Evolutionary conservation across 2,888 invertebrate genomes (phyloP), one percentile per base, ranked within the genome.

Genomic region (Andrena camellia): DNA sequence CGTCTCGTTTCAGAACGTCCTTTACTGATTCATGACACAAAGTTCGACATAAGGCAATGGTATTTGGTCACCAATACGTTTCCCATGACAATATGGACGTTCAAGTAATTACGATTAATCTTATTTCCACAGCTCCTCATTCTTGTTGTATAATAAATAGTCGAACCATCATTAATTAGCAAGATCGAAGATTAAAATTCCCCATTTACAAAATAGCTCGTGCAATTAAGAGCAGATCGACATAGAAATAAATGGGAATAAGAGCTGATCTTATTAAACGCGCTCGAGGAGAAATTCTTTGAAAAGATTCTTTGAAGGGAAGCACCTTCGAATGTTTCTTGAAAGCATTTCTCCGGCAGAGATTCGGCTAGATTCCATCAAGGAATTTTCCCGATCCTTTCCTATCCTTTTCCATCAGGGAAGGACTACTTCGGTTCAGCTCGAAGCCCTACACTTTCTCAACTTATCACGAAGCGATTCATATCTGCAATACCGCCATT

Each of bases 31-130:
- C 96, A 97, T 92, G 96, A 97, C 81, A 98, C 98, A 0, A 98
- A 98, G 94, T 98, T 98, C 92, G 98, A 98, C 92, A 98, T 98
- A 84, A 96, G 98, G 8, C 97, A 98, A 94, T 98, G 98, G 96
- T 98, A 98, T 94, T 94, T 98, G 70, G 96, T 98, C 0, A 97
- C 97, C 57, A 97, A 96, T 87, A 96, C 97, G 88, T 96, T 95
- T 87, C 97, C 97, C 0, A 94, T 98, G 68, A 96, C 97, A 0
- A 96, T 98, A 90, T 98, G 98, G 97, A 96, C 98, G 94, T 98
- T 98, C 94, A 96, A 95, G 95, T 96, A 94, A 93, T 69, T 67
- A 68, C 57, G 20, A 60, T n/a, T 70, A 0, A 23, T 29, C n/a
- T 13, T 7, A 13, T 57, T 23, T 23, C 20, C 54, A 8, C 8